These are phyloP conservation scores for Eurois occulta DNA, from an alignment of 2,888 invertebrate species.

Conservation along the genomic window DNA sequence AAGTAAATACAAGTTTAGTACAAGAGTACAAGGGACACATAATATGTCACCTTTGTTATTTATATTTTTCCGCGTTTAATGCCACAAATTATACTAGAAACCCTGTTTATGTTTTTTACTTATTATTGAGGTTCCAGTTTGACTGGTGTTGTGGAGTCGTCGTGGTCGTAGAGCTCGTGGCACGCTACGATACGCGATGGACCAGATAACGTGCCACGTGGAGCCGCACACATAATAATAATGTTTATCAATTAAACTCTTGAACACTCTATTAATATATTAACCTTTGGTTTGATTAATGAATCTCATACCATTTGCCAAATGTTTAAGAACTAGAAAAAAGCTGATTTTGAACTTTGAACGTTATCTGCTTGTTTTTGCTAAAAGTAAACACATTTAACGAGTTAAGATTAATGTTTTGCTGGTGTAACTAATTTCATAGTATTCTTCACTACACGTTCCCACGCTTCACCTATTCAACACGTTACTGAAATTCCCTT, in stretches of 20 bases:
- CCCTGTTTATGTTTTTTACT: constrained; percentile 82
- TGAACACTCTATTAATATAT: constrained; percentile 30
- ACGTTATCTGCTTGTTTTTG: background rate
- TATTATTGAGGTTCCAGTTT: constrained; percentile 63
- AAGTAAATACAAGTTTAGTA: constrained; percentile 66
- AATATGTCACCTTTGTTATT: constrained; percentile 78
- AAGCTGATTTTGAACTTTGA: background rate
- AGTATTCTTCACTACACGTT: background rate
- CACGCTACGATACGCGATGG: constrained; percentile 51
- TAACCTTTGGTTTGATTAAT: constrained; percentile 44
- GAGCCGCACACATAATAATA: constrained; percentile 21
- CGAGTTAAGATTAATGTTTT: background rate
- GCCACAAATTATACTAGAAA: constrained; percentile 78
- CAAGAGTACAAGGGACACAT: constrained; percentile 46
- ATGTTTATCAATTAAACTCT: constrained; percentile 36
- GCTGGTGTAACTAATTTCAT: background rate
- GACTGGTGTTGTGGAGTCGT: constrained; percentile 52
- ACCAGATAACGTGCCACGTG: constrained; percentile 56
- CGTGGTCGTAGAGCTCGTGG: constrained; percentile 25
- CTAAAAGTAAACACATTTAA: background rate
- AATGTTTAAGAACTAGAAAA: background rate
- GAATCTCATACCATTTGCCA: background rate
- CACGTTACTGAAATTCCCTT: constrained; percentile 7
- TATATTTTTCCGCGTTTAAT: constrained; percentile 77
- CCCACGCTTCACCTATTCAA: background rate